A percentile compares a stretch with the other conserved stretches of the same genome.
These are phyloP conservation scores for Tor tambroides DNA, from an alignment of 2,113 vertebrate genomes.

Conservation along the genomic window DNA sequence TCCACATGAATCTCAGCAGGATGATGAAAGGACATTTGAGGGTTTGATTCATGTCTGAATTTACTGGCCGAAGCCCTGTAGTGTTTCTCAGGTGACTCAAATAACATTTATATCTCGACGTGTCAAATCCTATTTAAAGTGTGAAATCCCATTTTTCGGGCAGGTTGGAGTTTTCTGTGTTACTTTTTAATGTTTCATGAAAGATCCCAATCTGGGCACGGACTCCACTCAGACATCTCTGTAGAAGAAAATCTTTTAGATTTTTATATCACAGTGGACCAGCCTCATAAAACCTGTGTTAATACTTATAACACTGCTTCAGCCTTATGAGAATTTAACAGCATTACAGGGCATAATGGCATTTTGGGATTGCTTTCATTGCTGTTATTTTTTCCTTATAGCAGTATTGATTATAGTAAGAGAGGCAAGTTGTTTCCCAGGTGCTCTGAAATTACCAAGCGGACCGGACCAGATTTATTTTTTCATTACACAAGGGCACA, in stretches of 20 bases:
- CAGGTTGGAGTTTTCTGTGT: not conserved
- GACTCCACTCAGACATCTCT: not conserved
- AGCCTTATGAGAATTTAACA: constrained; percentile 36
- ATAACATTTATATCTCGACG: constrained; percentile 16
- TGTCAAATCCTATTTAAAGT: constrained; percentile 32
- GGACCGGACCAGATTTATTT: constrained; percentile 23
- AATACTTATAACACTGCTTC: constrained; percentile 48
- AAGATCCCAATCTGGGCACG: not conserved
- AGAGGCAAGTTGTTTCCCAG: constrained; percentile 31
- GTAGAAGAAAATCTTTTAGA: not conserved
- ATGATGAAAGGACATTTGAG: constrained; percentile 9
- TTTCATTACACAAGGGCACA: constrained; percentile 41
- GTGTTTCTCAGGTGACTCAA: constrained; percentile 23
- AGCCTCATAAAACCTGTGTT: constrained; percentile 27
- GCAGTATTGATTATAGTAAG: constrained; percentile 54
- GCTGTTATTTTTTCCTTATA: constrained; percentile 43
- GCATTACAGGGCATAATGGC: constrained; percentile 37
- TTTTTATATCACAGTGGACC: constrained; percentile 12
- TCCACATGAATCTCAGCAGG: not conserved
- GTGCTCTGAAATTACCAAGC: constrained; percentile 29
- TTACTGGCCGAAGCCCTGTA: constrained; percentile 17
- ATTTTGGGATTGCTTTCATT: constrained; percentile 37
- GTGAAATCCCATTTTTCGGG: constrained; percentile 25
- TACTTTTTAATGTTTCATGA: constrained; percentile 36
- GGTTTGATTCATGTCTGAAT: constrained; percentile 17